A percentile compares a stretch with the other conserved stretches of the same genome.
Evolutionary conservation across 2,888 invertebrate genomes (phyloP).

Genomic region (Loripinus fragilis): DNA sequence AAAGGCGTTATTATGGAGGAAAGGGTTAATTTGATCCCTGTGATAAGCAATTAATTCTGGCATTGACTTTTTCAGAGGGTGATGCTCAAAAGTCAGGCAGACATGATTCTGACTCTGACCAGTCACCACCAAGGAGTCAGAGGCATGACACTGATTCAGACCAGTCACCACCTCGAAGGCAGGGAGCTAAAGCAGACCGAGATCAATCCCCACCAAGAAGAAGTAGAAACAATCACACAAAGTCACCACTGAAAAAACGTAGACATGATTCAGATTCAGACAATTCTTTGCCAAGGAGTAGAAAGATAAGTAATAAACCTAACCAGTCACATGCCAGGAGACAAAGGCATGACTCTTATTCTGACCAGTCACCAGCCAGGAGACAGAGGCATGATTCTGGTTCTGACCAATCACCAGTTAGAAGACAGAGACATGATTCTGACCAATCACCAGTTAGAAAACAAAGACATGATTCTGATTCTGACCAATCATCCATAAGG

Average conservation of each 20-base stretch:
- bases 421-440: constrained; percentile 73
- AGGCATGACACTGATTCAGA: constrained; percentile 80
- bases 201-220: constrained; percentile 84
- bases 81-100: constrained; percentile 65
- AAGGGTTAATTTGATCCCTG: too few relatives aligned
- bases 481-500: constrained; percentile 73
- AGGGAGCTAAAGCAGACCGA: constrained; percentile 51
- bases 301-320: too few relatives aligned
- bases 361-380: too few relatives aligned
- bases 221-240: constrained; percentile 85
- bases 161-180: constrained; percentile 77
- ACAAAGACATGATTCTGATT: constrained; percentile 59
- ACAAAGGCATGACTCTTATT: too few relatives aligned
- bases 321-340: constrained; percentile 60
- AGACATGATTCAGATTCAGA: constrained; percentile 88
- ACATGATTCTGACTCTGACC: constrained; percentile 80
- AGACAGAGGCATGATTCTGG: constrained; percentile 72
- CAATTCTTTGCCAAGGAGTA: constrained; percentile 76
- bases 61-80: neutral
- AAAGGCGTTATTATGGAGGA: too few relatives aligned
- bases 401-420: constrained; percentile 73
- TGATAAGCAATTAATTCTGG: too few relatives aligned
- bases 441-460: constrained; percentile 80
- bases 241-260: constrained; percentile 45
- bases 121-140: constrained; percentile 78